These are phyloP conservation scores for Raja brachyura DNA, from an alignment of 2,113 vertebrate genomes.

Conservation along the genomic window DNA sequence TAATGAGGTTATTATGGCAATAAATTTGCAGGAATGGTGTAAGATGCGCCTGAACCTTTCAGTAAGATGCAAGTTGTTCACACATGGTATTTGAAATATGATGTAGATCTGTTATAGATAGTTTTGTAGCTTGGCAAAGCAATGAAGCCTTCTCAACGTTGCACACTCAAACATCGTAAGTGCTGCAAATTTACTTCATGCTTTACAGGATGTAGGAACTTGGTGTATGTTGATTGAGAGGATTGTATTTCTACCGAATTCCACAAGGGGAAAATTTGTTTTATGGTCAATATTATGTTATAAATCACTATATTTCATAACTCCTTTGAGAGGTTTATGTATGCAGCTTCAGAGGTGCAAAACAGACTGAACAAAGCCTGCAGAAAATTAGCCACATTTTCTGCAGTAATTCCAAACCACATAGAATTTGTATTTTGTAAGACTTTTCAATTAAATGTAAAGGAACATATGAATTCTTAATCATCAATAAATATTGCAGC, in stretches of 20 bases:
- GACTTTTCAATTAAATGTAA: not conserved
- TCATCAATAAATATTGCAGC: not conserved
- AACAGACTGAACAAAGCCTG: not conserved
- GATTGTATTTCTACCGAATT: constrained; percentile 21
- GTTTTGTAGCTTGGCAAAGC: not conserved
- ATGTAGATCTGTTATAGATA: not conserved
- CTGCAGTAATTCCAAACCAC: not conserved
- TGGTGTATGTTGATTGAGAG: constrained; percentile 16
- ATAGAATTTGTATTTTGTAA: not conserved
- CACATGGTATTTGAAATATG: not conserved
- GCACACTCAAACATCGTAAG: not conserved
- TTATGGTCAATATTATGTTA: constrained; percentile 7
- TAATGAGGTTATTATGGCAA: not conserved
- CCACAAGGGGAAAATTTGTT: not conserved
- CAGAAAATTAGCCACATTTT: constrained; percentile 13
- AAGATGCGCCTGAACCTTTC: not conserved
- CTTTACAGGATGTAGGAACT: not conserved
- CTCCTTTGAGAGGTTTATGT: not conserved
- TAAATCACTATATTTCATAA: not conserved
- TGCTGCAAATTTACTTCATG: not conserved
- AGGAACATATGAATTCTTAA: not conserved
- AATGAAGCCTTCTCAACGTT: not conserved
- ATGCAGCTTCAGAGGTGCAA: not conserved
- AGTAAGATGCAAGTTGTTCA: not conserved
- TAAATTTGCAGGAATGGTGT: not conserved